Percentiles rank a stretch among this genome's conserved stretches.
Conservation (phyloP, 1,140 invertebrate genomes). For the Hypsibius dujardini region DNA sequence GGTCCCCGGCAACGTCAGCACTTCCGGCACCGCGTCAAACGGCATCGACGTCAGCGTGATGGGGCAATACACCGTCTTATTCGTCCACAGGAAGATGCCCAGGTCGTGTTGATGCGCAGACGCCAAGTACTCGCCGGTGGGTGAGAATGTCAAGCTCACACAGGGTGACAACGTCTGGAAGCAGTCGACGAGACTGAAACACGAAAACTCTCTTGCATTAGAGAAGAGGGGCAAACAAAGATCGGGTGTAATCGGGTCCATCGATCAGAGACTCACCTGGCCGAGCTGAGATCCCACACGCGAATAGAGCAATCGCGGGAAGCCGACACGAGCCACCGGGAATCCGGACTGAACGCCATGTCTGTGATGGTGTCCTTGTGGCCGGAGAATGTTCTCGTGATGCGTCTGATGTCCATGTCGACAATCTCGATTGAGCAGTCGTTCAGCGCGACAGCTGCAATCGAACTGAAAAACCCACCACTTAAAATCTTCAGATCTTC, state of each 20-base stretch:
- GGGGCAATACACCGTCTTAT: conserved; percentile 61
- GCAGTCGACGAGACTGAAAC: conserved; percentile 34
- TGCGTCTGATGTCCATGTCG: conserved; percentile 57
- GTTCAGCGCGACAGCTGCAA: conserved; percentile 65
- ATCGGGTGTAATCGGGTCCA: not conserved
- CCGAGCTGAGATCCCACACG: conserved; percentile 74
- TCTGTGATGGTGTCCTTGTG: conserved; percentile 61
- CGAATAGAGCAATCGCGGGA: conserved; percentile 69
- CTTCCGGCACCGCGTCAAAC: conserved; percentile 39
- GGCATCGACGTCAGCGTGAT: conserved; percentile 56
- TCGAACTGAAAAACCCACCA: conserved; percentile 32
- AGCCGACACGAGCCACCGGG: conserved; percentile 66
- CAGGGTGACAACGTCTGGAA: conserved; percentile 50
- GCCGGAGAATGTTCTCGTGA: conserved; percentile 62
- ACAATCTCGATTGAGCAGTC: conserved; percentile 59
- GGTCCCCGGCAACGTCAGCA: conserved; percentile 41
- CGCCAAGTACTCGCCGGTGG: conserved; percentile 69
- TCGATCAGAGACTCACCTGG: conserved; percentile 29
- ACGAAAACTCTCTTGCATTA: conserved; percentile 20
- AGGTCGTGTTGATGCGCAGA: conserved; percentile 70
- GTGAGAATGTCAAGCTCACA: conserved; percentile 67
- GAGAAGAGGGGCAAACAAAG: not conserved
- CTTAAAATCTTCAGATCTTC: not conserved
- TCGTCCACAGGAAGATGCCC: conserved; percentile 84
- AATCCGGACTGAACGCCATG: conserved; percentile 67